Conservation (phyloP, 2,797 vertebrate genomes). For the Euthynnus affinis region DNA sequence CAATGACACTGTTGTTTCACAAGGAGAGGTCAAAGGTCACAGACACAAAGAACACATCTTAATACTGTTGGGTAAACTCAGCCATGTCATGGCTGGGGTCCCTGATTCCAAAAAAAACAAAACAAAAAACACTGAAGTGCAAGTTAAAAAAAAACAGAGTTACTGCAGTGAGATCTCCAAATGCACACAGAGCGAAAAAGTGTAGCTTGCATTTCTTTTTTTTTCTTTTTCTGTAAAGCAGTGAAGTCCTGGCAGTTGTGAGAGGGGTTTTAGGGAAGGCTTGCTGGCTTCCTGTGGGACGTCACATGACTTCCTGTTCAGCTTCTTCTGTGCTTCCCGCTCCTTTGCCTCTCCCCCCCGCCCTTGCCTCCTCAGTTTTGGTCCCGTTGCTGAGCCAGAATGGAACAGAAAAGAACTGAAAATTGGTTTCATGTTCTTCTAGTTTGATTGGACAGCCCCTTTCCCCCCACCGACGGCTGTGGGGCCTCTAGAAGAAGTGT, state of each 20-base stretch:
- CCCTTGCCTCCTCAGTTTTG: constrained; percentile 38
- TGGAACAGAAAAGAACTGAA: constrained; percentile 14
- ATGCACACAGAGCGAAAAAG: constrained; percentile 81
- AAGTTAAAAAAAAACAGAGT: constrained; percentile 78
- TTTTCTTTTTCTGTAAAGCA: constrained; percentile 69
- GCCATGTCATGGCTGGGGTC: constrained; percentile 85
- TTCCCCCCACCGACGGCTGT: background rate
- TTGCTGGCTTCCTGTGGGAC: constrained; percentile 68
- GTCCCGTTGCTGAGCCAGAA: constrained; percentile 41
- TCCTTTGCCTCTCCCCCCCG: background rate
- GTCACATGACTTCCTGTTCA: constrained; percentile 65
- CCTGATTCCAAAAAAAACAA: constrained; percentile 78
- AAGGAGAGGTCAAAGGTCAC: constrained; percentile 94
- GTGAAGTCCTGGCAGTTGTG: constrained; percentile 80
- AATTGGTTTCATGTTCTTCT: constrained; percentile 28
- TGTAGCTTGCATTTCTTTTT: constrained; percentile 60
- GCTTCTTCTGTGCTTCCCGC: constrained; percentile 34
- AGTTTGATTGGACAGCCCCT: constrained; percentile 13
- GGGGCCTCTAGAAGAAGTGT: constrained; percentile 17
- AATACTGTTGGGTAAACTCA: constrained; percentile 98
- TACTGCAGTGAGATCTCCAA: constrained; percentile 64
- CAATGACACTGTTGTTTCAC: constrained; percentile 91
- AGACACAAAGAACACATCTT: constrained; percentile 91
- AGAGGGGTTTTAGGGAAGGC: constrained; percentile 46
- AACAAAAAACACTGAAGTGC: constrained; percentile 83